A percentile compares a stretch with the other conserved stretches of the same genome.
These are phyloP conservation scores for Patella ulyssiponensis DNA, from an alignment of 2,888 invertebrate genomes.

Conservation along the genomic window DNA sequence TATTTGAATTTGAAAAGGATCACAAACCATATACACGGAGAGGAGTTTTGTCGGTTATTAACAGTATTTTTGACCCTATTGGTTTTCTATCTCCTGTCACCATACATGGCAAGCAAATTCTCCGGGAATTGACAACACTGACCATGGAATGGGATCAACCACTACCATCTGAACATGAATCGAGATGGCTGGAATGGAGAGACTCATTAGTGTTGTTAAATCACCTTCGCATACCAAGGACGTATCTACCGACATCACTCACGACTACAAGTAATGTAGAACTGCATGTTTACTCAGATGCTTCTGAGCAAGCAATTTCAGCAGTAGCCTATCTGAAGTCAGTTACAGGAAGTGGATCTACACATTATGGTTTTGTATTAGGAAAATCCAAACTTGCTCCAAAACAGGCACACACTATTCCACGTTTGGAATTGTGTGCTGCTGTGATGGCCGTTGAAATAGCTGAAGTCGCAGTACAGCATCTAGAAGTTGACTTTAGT, in stretches of 20 bases:
- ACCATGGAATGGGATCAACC: too few species aligned
- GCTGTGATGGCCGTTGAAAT: constrained; percentile 30
- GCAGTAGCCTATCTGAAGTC: constrained; percentile 23
- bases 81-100: constrained; percentile 24
- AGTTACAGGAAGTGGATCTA: background rate
- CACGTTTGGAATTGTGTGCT: constrained; percentile 30
- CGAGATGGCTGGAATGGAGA: too few species aligned
- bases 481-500: constrained; percentile 8
- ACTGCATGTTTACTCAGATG: constrained; percentile 36
- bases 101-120: constrained; percentile 19
- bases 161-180: too few species aligned
- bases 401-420: constrained; percentile 29
- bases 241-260: background rate
- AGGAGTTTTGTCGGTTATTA: constrained; percentile 23
- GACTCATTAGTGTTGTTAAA: constrained; percentile 12
- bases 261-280: background rate
- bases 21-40: constrained; percentile 23
- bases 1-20: background rate
- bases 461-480: background rate
- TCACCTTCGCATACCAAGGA: constrained; percentile 19
- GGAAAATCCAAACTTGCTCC: constrained; percentile 33
- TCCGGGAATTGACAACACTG: too few species aligned
- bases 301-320: constrained; percentile 34
- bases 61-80: constrained; percentile 27
- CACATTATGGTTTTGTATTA: constrained; percentile 16